These are phyloP conservation scores for Clistopyga incitator DNA, from an alignment of 2,888 invertebrate genomes.

Conservation along the genomic window DNA sequence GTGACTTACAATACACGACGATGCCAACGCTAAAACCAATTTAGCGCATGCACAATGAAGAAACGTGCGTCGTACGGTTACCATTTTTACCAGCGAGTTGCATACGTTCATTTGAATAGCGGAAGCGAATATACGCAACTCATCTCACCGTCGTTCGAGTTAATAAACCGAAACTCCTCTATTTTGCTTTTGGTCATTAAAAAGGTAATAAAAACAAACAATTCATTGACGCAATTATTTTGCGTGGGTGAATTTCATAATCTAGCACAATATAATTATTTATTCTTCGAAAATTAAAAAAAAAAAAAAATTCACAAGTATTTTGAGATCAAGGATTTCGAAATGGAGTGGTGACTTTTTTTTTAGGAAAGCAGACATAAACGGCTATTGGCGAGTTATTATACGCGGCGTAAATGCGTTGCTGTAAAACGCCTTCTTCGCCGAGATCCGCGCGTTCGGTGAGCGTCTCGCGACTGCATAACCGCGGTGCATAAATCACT, in stretches of 20 bases:
- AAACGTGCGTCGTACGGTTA: conserved; percentile 38
- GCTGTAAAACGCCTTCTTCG: conserved; percentile 49
- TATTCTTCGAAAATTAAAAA: no score
- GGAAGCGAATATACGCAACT: conserved; percentile 38
- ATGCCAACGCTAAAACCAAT: conserved; percentile 38
- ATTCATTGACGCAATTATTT: conserved; percentile 11
- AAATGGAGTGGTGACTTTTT: not conserved
- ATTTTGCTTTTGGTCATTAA: conserved; percentile 12
- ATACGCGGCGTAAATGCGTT: conserved; percentile 26
- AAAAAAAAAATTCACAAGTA: not conserved
- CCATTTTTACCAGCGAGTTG: conserved; percentile 35
- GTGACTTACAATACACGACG: conserved; percentile 32
- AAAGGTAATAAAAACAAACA: conserved; percentile 27
- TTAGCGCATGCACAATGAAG: conserved; percentile 20
- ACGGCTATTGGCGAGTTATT: conserved; percentile 43
- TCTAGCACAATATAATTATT: not conserved
- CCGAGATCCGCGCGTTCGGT: conserved; percentile 9
- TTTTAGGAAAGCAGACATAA: conserved; percentile 18
- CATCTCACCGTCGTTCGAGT: conserved; percentile 30
- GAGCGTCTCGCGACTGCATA: conserved; percentile 40
- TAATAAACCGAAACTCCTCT: conserved; percentile 43
- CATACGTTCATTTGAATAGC: conserved; percentile 23
- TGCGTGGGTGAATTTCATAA: not conserved
- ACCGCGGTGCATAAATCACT: conserved; percentile 58
- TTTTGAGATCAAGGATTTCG: not conserved